These are phyloP conservation scores for Apolygus lucorum DNA, from an alignment of 1,140 invertebrate genomes.

Conservation along the genomic window DNA sequence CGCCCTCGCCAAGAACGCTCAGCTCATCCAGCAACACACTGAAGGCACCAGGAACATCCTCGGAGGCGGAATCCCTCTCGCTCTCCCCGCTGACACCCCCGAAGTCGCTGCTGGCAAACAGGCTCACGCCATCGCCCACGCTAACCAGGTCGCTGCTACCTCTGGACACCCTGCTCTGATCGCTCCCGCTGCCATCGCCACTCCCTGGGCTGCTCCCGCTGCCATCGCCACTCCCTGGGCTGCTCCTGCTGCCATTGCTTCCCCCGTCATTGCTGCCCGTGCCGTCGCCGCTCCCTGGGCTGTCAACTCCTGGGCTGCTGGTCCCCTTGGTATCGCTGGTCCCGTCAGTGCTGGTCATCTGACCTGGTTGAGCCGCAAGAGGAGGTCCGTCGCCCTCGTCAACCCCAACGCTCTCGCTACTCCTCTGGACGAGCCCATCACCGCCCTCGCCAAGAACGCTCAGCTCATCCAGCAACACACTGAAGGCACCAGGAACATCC, in stretches of 20 bases:
- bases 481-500: constrained; percentile 21
- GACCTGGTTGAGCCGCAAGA: neutral
- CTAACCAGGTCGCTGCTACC: constrained; percentile 32
- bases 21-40: constrained; percentile 19
- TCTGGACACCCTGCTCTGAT: constrained; percentile 34
- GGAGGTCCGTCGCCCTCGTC: neutral
- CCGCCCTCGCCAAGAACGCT: constrained; percentile 19
- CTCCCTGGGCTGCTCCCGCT: neutral
- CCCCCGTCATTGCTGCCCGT: too few species aligned
- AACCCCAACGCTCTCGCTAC: constrained; percentile 8
- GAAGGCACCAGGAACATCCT: constrained; percentile 21
- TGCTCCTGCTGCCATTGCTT: too few species aligned
- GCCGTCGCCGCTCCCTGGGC: too few species aligned
- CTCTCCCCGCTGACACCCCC: constrained; percentile 44
- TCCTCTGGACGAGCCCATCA: constrained; percentile 8
- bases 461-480: constrained; percentile 20
- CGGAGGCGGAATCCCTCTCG: constrained; percentile 35
- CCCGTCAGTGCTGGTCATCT: neutral
- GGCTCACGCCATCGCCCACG: constrained; percentile 38
- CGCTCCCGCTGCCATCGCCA: neutral
- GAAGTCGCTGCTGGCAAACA: constrained; percentile 45
- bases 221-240: too few species aligned
- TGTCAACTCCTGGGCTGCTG: neutral
- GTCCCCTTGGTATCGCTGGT: neutral
- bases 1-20: constrained; percentile 20